These are phyloP conservation scores for Biston stratarius DNA, from an alignment of 2,888 invertebrate genomes.

Conservation along the genomic window DNA sequence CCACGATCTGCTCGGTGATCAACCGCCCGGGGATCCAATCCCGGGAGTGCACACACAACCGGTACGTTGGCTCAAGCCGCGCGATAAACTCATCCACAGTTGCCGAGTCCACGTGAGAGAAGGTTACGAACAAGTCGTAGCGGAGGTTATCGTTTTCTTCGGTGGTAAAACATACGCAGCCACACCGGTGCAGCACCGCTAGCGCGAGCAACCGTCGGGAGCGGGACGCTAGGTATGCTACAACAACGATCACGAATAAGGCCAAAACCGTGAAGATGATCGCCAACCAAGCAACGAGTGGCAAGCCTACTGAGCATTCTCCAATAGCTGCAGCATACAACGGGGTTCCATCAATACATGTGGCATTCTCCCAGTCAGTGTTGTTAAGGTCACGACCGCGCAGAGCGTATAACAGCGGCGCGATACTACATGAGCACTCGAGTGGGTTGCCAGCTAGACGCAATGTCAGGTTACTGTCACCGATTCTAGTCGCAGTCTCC, in stretches of 20 bases:
- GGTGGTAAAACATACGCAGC: slow-evolving; percentile 38
- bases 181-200: slow-evolving; percentile 43
- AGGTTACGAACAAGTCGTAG: no score
- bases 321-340: neutral
- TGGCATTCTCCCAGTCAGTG: neutral
- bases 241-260: slow-evolving; percentile 17
- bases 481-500: slow-evolving; percentile 9
- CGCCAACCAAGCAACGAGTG: neutral
- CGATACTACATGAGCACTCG: slow-evolving; percentile 27
- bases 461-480: neutral
- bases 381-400: neutral
- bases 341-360: neutral
- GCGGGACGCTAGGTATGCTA: slow-evolving; percentile 35
- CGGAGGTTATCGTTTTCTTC: slow-evolving; percentile 9
- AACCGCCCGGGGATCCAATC: slow-evolving; percentile 84
- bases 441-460: slow-evolving; percentile 35
- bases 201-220: slow-evolving; percentile 42
- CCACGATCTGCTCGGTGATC: slow-evolving; percentile 89
- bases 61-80: slow-evolving; percentile 84
- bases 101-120: slow-evolving; percentile 84
- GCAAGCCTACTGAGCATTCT: neutral
- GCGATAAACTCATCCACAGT: slow-evolving; percentile 89
- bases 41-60: slow-evolving; percentile 90
- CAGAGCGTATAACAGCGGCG: slow-evolving; percentile 11
- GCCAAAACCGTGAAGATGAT: slow-evolving; percentile 11